Conservation (phyloP, 2,888 invertebrate species). For the Scotopteryx bipunctaria region DNA sequence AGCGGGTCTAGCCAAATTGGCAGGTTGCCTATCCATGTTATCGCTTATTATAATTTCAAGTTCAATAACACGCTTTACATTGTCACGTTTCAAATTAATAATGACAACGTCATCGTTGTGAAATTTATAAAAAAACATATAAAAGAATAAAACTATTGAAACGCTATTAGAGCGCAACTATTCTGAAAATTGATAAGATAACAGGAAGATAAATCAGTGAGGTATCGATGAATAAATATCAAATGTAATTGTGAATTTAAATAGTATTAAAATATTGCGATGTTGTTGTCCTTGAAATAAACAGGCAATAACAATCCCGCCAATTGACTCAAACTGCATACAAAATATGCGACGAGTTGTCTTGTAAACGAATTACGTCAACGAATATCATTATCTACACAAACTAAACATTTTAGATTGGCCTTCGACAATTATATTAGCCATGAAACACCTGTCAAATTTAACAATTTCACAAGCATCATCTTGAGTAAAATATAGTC, state of each 20-base stretch:
- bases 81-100: slow-evolving; percentile 14
- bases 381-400: slow-evolving; percentile 25
- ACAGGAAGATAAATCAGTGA: slow-evolving; percentile 10
- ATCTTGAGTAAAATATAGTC: slow-evolving; percentile 15
- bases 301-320: slow-evolving; percentile 47
- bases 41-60: slow-evolving; percentile 46
- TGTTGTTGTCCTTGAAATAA: slow-evolving; percentile 30
- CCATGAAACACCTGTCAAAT: slow-evolving; percentile 14
- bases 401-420: slow-evolving; percentile 16
- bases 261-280: slow-evolving; percentile 20
- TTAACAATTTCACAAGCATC: slow-evolving; percentile 11
- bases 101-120: neutral
- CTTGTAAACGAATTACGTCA: slow-evolving; percentile 26
- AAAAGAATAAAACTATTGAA: neutral
- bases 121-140: neutral
- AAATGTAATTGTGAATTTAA: slow-evolving; percentile 12
- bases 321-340: slow-evolving; percentile 47
- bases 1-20: slow-evolving; percentile 54
- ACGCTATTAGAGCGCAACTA: neutral
- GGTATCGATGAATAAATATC: slow-evolving; percentile 10
- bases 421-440: slow-evolving; percentile 13
- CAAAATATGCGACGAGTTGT: slow-evolving; percentile 35
- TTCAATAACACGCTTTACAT: slow-evolving; percentile 41
- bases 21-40: slow-evolving; percentile 50
- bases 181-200: slow-evolving; percentile 13